A percentile compares a stretch with the other conserved stretches of the same genome.
phyloP scores from a whole-genome alignment of 2,113 vertebrate genomes.

The Cinclus cinclus region DNA sequence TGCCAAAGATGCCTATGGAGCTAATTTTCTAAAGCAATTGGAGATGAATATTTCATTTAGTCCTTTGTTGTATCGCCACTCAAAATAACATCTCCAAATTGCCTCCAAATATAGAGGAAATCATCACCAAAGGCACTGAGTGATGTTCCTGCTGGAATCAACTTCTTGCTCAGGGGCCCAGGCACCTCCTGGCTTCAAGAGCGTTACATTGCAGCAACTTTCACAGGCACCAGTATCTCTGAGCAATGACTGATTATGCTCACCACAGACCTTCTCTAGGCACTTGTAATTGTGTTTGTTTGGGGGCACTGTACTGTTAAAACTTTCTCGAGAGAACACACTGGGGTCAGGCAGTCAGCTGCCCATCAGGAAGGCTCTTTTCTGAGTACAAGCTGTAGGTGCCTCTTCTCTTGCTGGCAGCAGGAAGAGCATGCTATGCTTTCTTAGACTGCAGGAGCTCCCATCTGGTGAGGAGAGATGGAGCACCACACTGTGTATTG shows the following conservation, averaged over 20 bases:
- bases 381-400: neutral
- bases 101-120: neutral
- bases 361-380: neutral
- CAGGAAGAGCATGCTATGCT: neutral
- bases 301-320: neutral
- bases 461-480: neutral
- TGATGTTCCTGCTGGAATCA: neutral
- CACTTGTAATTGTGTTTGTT: fast-evolving
- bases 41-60: neutral
- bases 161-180: neutral
- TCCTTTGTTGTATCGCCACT: neutral
- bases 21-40: neutral
- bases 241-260: neutral
- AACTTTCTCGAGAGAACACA: neutral
- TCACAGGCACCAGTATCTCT: neutral
- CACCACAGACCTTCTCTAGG: neutral
- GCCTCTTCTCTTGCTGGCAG: neutral
- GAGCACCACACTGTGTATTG: fast-evolving
- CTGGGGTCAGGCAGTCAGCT: neutral
- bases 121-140: neutral
- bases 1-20: neutral
- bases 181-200: neutral
- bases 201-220: neutral
- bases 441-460: neutral
- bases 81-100: neutral